A percentile compares a stretch with the other conserved stretches of the same genome.
Conservation (phyloP, 2,888 invertebrate genomes). For the Ectobius pallidus region DNA sequence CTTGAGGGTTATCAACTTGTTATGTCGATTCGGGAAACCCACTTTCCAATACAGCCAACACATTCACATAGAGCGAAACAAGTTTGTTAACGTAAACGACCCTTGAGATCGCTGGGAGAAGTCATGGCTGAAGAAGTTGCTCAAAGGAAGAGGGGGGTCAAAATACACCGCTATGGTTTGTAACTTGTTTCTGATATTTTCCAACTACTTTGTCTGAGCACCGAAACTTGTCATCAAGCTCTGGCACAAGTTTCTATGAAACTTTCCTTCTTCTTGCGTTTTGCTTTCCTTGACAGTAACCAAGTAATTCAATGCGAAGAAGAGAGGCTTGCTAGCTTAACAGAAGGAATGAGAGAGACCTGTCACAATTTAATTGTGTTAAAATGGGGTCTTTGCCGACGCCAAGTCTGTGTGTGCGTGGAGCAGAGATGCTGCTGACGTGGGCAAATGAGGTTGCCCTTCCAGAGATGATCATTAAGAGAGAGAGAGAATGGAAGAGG, state of each 20-base stretch:
- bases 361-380: constrained; percentile 18
- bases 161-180: background rate
- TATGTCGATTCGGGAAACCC: no score
- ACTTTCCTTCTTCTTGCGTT: background rate
- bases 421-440: background rate
- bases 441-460: background rate
- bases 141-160: background rate
- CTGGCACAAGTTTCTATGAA: background rate
- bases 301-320: background rate
- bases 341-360: background rate
- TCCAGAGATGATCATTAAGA: constrained; percentile 8
- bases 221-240: background rate
- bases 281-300: background rate
- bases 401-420: background rate
- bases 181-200: background rate
- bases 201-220: no score
- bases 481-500: background rate
- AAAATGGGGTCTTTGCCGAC: constrained; percentile 4
- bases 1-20: no score
- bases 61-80: no score
- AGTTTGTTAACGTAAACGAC: no score
- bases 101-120: no score
- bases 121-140: background rate
- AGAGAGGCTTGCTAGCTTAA: no score
- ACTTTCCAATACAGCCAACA: no score